Base-by-base conservation (phyloP, 2,888 invertebrate genomes). In the Mesorhabditis spiculigera region DNA sequence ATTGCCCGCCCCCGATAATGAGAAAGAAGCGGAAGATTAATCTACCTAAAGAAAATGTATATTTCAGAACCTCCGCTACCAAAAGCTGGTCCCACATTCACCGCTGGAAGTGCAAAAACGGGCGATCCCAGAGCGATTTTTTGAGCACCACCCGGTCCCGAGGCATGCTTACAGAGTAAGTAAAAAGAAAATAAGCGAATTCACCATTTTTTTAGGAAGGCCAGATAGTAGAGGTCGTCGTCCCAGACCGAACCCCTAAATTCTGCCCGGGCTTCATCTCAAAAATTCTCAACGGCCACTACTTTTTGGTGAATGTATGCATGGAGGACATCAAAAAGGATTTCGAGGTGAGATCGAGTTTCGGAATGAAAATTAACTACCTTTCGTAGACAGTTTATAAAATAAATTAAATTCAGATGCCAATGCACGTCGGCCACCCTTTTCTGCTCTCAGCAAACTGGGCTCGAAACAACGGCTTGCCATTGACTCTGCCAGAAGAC, bases 291-390 rank as follows among this genome's bases (percentile, higher is more conserved):
- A 50, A 50, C 58, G 58, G n/a, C n/a, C n/a, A 50, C 58, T 50
- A 50, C 58, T 50, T 50, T 50, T n/a, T 10, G n/a, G 58, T 50
- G 58, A n/a, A 10, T 50, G 58, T 50, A 50, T 50, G 58, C 58
- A 50, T n/a, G 58, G 58, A 50, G n/a, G 58, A 50, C 58, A 50
- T 3, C n/a, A n/a, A 3, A 13, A 50, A n/a, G 10, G 58, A 50
- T 50, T 50, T 13, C n/a, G 58, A 50, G 58, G 58, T 50, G n/a
- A n/a, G 8, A n/a, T n/a, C n/a, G n/a, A n/a, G n/a, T n/a, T n/a
- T n/a, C n/a, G n/a, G n/a, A n/a, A n/a, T n/a, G n/a, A n/a, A n/a
- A n/a, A n/a, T n/a, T n/a, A n/a, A n/a, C n/a, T n/a, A n/a, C n/a
- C n/a, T n/a, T n/a, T n/a, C n/a, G n/a, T n/a, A n/a, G n/a, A n/a